phyloP scores from a whole-genome alignment of 2,888 invertebrate genomes.

The Netelia melanura region DNA sequence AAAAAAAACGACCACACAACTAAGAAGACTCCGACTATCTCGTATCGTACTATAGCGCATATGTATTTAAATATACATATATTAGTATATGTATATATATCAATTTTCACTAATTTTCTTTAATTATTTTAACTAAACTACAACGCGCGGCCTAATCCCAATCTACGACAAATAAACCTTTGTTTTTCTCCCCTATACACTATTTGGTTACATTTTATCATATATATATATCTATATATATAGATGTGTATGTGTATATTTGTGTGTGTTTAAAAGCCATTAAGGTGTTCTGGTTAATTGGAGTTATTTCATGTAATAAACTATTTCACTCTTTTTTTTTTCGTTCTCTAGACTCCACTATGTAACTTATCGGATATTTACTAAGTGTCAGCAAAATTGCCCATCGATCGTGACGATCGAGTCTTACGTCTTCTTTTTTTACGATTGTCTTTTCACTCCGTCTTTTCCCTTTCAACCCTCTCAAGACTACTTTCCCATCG shows the following conservation, averaged over 20 bases:
- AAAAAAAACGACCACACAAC: conserved; percentile 84
- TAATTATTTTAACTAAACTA: conserved; percentile 67
- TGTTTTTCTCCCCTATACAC: conserved; percentile 60
- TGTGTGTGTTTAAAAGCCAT: conserved; percentile 47
- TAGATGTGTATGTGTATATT: too few species aligned
- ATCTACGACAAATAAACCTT: conserved; percentile 83
- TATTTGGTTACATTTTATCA: conserved; percentile 54
- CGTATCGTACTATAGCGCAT: conserved; percentile 81
- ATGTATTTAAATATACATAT: conserved; percentile 37
- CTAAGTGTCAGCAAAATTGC: conserved; percentile 79
- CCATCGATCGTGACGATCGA: conserved; percentile 59
- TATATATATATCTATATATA: conserved; percentile 6
- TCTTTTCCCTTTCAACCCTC: conserved; percentile 17
- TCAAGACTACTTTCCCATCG: conserved; percentile 17
- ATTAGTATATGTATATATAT: conserved; percentile 36
- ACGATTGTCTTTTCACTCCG: conserved; percentile 6
- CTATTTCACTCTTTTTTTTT: conserved; percentile 74
- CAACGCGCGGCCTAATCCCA: conserved; percentile 68
- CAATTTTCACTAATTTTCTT: conserved; percentile 62
- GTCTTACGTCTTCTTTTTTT: conserved; percentile 5
- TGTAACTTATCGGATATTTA: conserved; percentile 83
- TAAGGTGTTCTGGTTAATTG: conserved; percentile 82
- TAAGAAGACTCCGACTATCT: conserved; percentile 82
- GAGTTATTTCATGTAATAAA: conserved; percentile 75
- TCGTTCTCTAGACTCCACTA: conserved; percentile 82